A percentile compares a stretch with the other conserved stretches of the same genome.
These are phyloP conservation scores for Peucedramus taeniatus DNA, from an alignment of 2,113 vertebrate species.

Conservation along the genomic window DNA sequence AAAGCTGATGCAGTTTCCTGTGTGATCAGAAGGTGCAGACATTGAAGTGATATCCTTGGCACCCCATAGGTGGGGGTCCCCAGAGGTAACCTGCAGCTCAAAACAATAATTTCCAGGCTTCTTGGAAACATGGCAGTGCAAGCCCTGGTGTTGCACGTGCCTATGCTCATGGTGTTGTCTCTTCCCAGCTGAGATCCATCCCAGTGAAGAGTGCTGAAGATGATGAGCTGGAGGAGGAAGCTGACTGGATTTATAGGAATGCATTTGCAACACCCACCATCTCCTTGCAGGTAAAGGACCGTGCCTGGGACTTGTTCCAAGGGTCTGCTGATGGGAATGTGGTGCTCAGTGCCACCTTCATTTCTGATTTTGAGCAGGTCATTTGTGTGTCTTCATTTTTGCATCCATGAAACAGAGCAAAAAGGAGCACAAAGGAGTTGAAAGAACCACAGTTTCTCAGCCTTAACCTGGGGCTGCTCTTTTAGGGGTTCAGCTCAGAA, in stretches of 20 bases:
- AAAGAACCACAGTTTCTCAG: background rate
- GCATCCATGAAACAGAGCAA: background rate
- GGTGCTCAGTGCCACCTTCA: background rate
- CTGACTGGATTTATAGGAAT: conserved; percentile 98
- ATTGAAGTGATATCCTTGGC: background rate
- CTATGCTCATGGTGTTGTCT: background rate
- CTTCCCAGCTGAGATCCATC: conserved; percentile 83
- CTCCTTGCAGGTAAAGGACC: conserved; percentile 87
- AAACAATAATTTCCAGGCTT: background rate
- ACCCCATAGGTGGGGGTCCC: background rate
- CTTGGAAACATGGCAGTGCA: background rate
- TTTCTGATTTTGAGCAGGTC: background rate
- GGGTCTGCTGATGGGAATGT: background rate
- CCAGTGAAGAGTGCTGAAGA: conserved; percentile 93
- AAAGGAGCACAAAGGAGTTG: background rate
- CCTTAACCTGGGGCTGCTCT: background rate
- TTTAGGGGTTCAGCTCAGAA: background rate
- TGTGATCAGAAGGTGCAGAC: background rate
- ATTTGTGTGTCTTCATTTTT: background rate
- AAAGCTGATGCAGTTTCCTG: background rate
- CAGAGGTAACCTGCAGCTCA: background rate
- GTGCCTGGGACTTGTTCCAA: background rate
- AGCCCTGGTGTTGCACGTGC: background rate
- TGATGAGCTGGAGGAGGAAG: conserved; percentile 96
- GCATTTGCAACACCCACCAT: conserved; percentile 96